Percentiles rank a stretch among this genome's conserved stretches.
These are phyloP conservation scores for Strigamia maritima DNA, from an alignment of 2,888 invertebrate genomes.

Conservation along the genomic window DNA sequence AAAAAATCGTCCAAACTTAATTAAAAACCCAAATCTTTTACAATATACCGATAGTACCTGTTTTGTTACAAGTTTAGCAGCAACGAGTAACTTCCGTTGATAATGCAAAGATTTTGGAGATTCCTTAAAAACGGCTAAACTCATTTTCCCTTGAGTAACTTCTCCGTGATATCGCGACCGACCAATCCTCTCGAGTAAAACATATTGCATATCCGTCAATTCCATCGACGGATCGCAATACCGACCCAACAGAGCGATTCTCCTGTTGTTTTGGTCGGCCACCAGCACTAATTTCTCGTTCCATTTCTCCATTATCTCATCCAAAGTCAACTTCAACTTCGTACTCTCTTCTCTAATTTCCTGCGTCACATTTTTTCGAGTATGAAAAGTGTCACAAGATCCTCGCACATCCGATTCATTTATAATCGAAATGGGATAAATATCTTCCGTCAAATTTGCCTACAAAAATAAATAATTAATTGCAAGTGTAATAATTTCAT, in stretches of 20 bases:
- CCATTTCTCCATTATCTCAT: conserved; percentile 59
- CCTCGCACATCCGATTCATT: conserved; percentile 59
- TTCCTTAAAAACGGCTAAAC: conserved; percentile 52
- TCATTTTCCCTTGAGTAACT: conserved; percentile 63
- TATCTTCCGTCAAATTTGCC: conserved; percentile 57
- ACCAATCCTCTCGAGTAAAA: conserved; percentile 70
- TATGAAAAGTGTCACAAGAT: conserved; percentile 64
- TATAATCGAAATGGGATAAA: conserved; percentile 62
- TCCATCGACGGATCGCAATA: conserved; percentile 54
- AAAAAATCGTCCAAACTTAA: not conserved
- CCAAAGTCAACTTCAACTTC: conserved; percentile 51
- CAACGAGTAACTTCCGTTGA: conserved; percentile 61
- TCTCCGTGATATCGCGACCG: conserved; percentile 68
- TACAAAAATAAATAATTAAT: conserved; percentile 45
- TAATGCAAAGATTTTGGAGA: conserved; percentile 61
- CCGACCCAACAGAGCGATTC: conserved; percentile 58
- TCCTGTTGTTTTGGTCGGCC: conserved; percentile 63
- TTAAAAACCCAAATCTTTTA: not conserved
- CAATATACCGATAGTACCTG: too few relatives aligned
- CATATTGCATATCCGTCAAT: conserved; percentile 62
- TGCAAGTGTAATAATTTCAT: too few relatives aligned
- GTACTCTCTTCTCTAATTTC: conserved; percentile 49
- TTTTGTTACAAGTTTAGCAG: conserved; percentile 61
- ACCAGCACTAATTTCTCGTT: conserved; percentile 67
- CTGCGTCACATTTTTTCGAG: conserved; percentile 58